Conservation (phyloP, 2,888 invertebrate genomes). For the Eristalis pertinax region DNA sequence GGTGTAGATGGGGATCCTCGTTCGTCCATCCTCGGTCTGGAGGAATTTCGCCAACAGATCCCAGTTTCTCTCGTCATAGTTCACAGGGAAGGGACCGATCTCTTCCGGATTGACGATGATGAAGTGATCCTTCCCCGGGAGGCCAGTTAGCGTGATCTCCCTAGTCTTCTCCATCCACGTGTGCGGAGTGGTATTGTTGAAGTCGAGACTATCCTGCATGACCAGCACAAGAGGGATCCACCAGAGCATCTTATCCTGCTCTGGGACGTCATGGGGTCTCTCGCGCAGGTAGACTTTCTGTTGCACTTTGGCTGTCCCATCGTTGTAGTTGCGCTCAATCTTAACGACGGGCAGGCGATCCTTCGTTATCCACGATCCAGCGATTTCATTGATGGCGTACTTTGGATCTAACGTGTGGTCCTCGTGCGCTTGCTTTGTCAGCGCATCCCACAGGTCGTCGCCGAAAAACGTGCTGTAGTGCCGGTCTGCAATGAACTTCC, state of each 20-base stretch:
- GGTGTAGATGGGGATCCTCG: slow-evolving; percentile 86
- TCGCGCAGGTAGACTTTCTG: slow-evolving; percentile 88
- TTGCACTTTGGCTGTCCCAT: slow-evolving; percentile 84
- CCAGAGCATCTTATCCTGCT: slow-evolving; percentile 88
- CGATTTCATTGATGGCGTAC: slow-evolving; percentile 87
- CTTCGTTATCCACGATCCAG: slow-evolving; percentile 91
- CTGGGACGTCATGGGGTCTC: slow-evolving; percentile 87
- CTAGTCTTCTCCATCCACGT: slow-evolving; percentile 86
- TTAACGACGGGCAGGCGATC: slow-evolving; percentile 90
- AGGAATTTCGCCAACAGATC: slow-evolving; percentile 86
- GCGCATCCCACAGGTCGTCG: slow-evolving; percentile 89
- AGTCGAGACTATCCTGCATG: slow-evolving; percentile 84
- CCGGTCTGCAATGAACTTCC: slow-evolving; percentile 86
- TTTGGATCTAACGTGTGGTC: slow-evolving; percentile 83
- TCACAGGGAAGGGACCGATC: slow-evolving; percentile 92
- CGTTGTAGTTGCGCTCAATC: slow-evolving; percentile 86
- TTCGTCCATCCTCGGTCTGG: slow-evolving; percentile 83
- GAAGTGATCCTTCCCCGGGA: slow-evolving; percentile 85
- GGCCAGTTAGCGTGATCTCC: slow-evolving; percentile 82
- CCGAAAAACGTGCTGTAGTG: slow-evolving; percentile 89
- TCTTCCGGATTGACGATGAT: slow-evolving; percentile 92
- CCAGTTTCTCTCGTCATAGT: slow-evolving; percentile 91
- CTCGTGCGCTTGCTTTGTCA: slow-evolving; percentile 86
- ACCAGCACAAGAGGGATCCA: slow-evolving; percentile 87
- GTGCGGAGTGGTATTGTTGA: slow-evolving; percentile 83